Conservation (phyloP, 1,140 invertebrate species). For the Lepidurus arcticus region DNA sequence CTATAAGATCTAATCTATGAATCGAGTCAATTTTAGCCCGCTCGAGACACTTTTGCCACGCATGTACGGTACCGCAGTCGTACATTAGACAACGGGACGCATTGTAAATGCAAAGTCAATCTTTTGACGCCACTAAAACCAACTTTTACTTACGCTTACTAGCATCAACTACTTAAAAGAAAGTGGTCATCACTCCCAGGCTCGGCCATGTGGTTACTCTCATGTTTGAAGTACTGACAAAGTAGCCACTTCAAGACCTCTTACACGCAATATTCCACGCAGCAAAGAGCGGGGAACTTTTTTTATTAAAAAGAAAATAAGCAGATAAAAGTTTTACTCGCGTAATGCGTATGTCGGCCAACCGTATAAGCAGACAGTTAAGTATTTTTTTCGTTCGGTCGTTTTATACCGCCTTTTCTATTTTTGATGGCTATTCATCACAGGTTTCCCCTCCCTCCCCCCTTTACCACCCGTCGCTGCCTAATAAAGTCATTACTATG, state of each 20-base stretch:
- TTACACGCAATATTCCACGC: not conserved
- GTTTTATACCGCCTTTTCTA: slow-evolving; percentile 5
- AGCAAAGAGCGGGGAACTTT: not conserved
- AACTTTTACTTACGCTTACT: not conserved
- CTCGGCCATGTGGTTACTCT: slow-evolving; percentile 10
- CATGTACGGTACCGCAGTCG: not conserved
- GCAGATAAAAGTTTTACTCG: not conserved
- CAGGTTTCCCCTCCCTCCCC: not conserved
- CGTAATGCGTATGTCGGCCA: not conserved
- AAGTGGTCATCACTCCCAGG: not conserved
- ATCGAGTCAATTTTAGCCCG: not conserved
- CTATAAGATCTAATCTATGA: no score
- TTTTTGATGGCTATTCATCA: slow-evolving; percentile 11
- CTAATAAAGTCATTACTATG: slow-evolving; percentile 22
- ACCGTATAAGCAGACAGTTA: not conserved
- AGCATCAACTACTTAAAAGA: not conserved
- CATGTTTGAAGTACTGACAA: slow-evolving; percentile 10
- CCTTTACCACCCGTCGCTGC: slow-evolving; percentile 10
- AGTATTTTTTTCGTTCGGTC: not conserved
- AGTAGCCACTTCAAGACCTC: not conserved
- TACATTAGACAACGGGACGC: not conserved
- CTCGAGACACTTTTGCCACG: not conserved
- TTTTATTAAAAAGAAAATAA: not conserved
- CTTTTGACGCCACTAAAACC: not conserved
- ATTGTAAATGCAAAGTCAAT: not conserved